Conservation (phyloP, 2,113 vertebrate genomes). For the Pelobates fuscus region DNA sequence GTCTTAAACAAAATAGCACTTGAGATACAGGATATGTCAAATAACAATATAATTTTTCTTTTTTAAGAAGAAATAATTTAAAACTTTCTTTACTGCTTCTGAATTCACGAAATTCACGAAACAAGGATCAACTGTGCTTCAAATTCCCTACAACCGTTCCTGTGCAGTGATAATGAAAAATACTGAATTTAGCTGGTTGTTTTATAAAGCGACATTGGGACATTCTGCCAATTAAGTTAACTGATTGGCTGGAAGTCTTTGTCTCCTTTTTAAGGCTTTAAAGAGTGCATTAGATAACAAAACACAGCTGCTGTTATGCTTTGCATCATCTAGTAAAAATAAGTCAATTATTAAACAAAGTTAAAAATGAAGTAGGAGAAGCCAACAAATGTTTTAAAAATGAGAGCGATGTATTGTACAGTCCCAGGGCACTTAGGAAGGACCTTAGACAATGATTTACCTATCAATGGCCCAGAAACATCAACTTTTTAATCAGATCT, state of each 20-base stretch:
- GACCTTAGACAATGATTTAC: constrained; percentile 4
- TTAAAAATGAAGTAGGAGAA: constrained; percentile 14
- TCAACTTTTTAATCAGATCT: neutral
- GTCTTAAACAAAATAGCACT: no score
- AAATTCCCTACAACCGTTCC: constrained; percentile 8
- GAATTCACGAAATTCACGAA: neutral
- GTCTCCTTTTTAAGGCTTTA: constrained; percentile 51
- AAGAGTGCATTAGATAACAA: constrained; percentile 44
- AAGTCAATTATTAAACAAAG: constrained; percentile 51
- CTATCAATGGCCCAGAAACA: neutral
- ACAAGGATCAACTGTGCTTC: constrained; percentile 7
- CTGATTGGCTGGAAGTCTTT: constrained; percentile 44
- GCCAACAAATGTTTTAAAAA: constrained; percentile 49
- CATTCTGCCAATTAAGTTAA: constrained; percentile 38
- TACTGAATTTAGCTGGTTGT: constrained; percentile 20
- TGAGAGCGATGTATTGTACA: constrained; percentile 33
- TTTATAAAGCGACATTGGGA: constrained; percentile 25
- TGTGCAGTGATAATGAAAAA: constrained; percentile 31
- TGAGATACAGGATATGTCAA: no score
- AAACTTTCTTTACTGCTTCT: neutral
- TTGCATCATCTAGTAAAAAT: constrained; percentile 40
- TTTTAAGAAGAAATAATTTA: no score
- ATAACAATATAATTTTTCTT: no score
- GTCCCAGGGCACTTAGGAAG: constrained; percentile 14
- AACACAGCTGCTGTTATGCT: constrained; percentile 46